Conservation (phyloP, 2,888 invertebrate species). For the Drosophila anceps region DNA sequence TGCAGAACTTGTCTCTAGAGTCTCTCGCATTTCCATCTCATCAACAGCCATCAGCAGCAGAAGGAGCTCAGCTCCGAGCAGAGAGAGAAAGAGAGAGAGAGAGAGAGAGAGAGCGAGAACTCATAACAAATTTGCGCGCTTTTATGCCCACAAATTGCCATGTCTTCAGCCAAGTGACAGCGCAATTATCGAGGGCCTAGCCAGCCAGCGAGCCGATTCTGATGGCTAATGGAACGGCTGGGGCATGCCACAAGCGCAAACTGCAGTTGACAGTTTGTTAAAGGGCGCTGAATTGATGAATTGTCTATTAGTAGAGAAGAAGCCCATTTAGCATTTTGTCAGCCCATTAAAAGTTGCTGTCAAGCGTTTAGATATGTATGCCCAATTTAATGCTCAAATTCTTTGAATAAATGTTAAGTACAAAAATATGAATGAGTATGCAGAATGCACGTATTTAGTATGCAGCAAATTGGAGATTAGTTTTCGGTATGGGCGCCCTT, state of each 20-base stretch:
- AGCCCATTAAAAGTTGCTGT: constrained; percentile 44
- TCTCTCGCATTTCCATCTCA: constrained; percentile 74
- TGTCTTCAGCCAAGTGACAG: constrained; percentile 80
- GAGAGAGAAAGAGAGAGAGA: not conserved
- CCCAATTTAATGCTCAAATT: not conserved
- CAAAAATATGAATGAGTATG: too few relatives aligned
- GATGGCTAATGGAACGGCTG: constrained; percentile 39
- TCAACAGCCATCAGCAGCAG: constrained; percentile 58
- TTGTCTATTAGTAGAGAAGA: constrained; percentile 64
- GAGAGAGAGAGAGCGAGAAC: constrained; percentile 20
- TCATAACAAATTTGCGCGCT: constrained; percentile 80
- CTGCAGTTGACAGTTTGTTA: constrained; percentile 74
- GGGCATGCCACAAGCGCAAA: constrained; percentile 35
- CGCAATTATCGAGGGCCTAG: constrained; percentile 75
- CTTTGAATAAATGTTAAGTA: not conserved
- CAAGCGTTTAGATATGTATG: constrained; percentile 17
- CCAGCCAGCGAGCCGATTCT: constrained; percentile 26
- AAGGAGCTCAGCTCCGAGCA: not conserved
- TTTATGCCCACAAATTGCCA: constrained; percentile 81
- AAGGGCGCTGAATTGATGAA: constrained; percentile 74
- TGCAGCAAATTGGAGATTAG: too few relatives aligned
- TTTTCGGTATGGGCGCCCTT: not conserved
- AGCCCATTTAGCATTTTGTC: constrained; percentile 60
- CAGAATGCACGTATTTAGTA: too few relatives aligned
- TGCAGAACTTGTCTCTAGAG: constrained; percentile 42